Percentiles rank a stretch among this genome's conserved stretches.
These are phyloP conservation scores for Cyclina sinensis DNA, from an alignment of 1,140 invertebrate species.

Conservation along the genomic window DNA sequence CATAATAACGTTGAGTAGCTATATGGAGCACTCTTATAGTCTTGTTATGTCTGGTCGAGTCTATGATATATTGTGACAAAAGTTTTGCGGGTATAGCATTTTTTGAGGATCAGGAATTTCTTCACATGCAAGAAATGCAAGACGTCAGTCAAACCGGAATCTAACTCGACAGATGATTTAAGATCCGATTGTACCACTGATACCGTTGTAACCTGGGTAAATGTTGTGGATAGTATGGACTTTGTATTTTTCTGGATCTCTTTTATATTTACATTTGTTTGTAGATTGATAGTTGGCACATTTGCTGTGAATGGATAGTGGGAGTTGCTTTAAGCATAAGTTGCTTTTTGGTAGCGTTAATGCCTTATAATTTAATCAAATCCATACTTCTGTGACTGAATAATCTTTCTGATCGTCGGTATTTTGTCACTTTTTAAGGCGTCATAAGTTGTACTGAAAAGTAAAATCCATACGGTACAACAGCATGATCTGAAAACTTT, in stretches of 20 bases:
- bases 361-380: too few relatives aligned
- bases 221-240: neutral
- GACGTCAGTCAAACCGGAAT: neutral
- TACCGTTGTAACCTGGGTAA: neutral
- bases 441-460: too few relatives aligned
- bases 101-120: neutral
- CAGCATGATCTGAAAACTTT: too few relatives aligned
- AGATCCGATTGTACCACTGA: too few relatives aligned
- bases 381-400: too few relatives aligned
- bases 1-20: conserved; percentile 4
- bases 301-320: neutral
- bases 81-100: neutral
- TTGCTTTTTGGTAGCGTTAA: too few relatives aligned
- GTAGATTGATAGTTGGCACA: neutral
- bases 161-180: too few relatives aligned
- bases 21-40: conserved; percentile 51
- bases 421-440: too few relatives aligned
- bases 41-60: neutral
- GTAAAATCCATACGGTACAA: too few relatives aligned
- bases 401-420: too few relatives aligned
- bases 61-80: neutral
- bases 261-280: conserved; percentile 1
- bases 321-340: neutral
- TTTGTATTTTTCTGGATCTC: conserved; percentile 30
- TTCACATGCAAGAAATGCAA: neutral